Conservation (phyloP, 2,113 vertebrate species). For the Cercocebus atys region DNA sequence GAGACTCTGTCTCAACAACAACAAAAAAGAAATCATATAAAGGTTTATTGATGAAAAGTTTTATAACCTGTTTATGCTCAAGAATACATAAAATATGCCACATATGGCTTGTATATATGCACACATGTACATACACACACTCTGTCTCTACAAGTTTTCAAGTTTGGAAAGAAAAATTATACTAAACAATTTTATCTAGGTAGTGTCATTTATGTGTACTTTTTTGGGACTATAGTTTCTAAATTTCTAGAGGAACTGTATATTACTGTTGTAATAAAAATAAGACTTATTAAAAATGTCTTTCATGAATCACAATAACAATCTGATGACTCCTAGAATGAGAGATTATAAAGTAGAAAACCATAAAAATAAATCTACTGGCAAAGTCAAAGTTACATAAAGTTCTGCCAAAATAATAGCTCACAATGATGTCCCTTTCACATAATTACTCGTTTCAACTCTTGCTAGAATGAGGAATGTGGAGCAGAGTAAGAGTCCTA, state of each 20-base stretch:
- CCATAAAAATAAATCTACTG: constrained; percentile 59
- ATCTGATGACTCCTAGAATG: constrained; percentile 58
- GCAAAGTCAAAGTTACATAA: constrained; percentile 77
- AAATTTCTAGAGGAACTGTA: not conserved
- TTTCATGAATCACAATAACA: constrained; percentile 46
- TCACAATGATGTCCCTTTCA: constrained; percentile 54
- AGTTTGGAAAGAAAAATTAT: constrained; percentile 15
- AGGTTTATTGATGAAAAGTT: not conserved
- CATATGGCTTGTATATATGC: not conserved
- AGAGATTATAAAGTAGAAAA: constrained; percentile 76
- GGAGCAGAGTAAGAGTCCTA: not conserved
- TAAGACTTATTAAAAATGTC: not conserved
- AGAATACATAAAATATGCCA: not conserved
- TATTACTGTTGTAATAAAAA: not conserved
- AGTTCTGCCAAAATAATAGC: constrained; percentile 81
- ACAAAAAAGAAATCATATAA: not conserved
- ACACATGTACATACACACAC: not conserved
- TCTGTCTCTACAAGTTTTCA: not conserved
- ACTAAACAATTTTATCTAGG: not conserved
- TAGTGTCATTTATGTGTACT: not conserved
- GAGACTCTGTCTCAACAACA: too few species aligned
- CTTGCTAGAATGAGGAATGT: not conserved
- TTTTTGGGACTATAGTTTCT: not conserved
- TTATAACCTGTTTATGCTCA: not conserved
- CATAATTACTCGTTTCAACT: not conserved